These are phyloP conservation scores for Bufotes viridis DNA, from an alignment of 2,797 vertebrate genomes.

Conservation along the genomic window DNA sequence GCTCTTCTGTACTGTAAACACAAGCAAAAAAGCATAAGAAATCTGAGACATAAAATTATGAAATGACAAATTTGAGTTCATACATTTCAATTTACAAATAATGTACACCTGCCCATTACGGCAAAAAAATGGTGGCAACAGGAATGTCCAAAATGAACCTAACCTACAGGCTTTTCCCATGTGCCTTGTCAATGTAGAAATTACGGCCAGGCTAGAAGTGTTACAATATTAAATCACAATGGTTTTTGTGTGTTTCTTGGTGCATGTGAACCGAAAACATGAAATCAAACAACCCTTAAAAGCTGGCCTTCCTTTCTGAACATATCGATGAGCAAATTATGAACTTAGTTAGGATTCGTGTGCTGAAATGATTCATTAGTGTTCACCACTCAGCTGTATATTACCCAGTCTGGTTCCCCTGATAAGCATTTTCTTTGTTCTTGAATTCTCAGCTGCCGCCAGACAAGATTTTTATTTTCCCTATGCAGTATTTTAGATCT, in stretches of 20 bases:
- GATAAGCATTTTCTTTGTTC: constrained; percentile 10
- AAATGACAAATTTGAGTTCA: neutral
- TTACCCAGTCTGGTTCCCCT: neutral
- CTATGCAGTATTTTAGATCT: neutral
- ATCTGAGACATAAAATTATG: neutral
- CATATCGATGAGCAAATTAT: constrained; percentile 1
- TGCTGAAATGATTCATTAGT: neutral
- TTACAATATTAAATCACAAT: neutral
- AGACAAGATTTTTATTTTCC: neutral
- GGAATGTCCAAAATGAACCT: neutral
- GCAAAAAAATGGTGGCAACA: neutral
- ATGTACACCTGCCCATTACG: neutral
- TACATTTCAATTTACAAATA: neutral
- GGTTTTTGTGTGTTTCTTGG: neutral
- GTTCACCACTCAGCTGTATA: neutral
- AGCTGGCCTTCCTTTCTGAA: neutral
- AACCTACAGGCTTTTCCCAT: neutral
- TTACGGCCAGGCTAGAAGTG: neutral
- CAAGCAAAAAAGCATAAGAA: constrained; percentile 33
- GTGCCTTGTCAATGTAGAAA: neutral
- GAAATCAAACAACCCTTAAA: neutral
- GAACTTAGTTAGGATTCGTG: neutral
- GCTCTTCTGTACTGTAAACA: constrained; percentile 89
- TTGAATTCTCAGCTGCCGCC: neutral
- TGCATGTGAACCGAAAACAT: neutral